phyloP scores from a whole-genome alignment of 2,113 vertebrate species.

The Dolichotis patagonum region DNA sequence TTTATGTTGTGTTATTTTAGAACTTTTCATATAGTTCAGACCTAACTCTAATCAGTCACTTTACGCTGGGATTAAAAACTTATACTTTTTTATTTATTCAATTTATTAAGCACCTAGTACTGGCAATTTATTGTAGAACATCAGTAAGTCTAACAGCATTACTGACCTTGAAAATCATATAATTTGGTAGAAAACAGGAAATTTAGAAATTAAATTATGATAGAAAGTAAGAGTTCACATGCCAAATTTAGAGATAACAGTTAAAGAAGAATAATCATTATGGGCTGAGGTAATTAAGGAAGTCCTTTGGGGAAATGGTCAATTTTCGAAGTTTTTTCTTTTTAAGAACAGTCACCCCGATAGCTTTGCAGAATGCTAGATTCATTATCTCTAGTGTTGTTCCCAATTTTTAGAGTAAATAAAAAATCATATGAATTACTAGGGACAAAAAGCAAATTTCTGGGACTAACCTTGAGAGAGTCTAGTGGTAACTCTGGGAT shows the following conservation, averaged over 20 bases:
- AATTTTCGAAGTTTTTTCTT: not conserved
- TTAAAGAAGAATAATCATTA: not conserved
- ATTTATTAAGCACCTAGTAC: not conserved
- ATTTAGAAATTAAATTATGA: conserved; percentile 42
- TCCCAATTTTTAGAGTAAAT: conserved; percentile 21
- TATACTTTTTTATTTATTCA: conserved; percentile 12
- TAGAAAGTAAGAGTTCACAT: not conserved
- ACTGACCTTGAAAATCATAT: not conserved
- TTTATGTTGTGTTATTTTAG: not conserved
- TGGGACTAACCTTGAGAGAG: not conserved
- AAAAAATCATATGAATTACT: conserved; percentile 7
- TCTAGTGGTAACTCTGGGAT: not conserved
- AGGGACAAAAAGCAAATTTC: not conserved
- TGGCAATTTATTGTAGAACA: not conserved
- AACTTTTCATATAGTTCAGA: not conserved
- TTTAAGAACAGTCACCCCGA: not conserved
- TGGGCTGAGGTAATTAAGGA: not conserved
- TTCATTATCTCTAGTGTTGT: not conserved
- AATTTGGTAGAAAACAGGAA: conserved; percentile 35
- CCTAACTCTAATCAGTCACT: not conserved
- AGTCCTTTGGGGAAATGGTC: not conserved
- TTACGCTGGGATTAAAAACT: not conserved
- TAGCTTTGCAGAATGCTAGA: not conserved
- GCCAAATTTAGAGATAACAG: not conserved
- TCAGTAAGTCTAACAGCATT: not conserved